These are phyloP conservation scores for Thripadectes ignobilis DNA, from an alignment of 2,797 vertebrate species.

Conservation along the genomic window DNA sequence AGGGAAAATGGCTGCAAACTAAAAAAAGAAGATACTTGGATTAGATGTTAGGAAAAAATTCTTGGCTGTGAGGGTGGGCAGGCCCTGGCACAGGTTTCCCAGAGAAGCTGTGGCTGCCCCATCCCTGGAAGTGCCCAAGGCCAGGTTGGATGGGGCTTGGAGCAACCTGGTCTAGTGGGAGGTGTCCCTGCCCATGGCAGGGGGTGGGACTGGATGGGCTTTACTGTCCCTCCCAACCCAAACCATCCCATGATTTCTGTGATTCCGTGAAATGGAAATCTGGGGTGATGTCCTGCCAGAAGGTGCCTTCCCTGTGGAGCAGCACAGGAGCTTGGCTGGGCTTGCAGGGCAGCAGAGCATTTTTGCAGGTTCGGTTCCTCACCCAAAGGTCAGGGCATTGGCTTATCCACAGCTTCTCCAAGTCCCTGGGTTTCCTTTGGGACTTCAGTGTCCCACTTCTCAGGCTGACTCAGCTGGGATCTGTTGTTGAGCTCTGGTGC, in stretches of 20 bases:
- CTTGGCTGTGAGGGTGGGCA: background rate
- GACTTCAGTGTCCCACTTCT: background rate
- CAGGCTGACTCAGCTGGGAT: background rate
- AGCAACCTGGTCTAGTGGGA: background rate
- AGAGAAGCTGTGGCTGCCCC: background rate
- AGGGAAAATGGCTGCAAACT: background rate
- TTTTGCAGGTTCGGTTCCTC: background rate
- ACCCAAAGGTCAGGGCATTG: rapidly evolving
- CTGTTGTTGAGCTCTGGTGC: background rate
- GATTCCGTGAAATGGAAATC: background rate
- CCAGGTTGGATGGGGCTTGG: rapidly evolving
- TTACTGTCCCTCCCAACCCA: background rate
- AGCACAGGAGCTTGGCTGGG: background rate
- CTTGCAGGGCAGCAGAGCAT: background rate
- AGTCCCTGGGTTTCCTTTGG: background rate
- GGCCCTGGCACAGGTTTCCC: background rate
- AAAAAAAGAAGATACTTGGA: background rate
- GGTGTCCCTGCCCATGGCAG: background rate
- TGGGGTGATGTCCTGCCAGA: background rate
- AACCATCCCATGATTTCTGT: background rate
- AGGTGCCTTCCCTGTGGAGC: background rate
- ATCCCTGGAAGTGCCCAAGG: background rate
- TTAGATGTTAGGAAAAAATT: background rate
- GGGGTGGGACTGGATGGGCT: too few species aligned
- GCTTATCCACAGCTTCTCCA: background rate